A percentile compares a stretch with the other conserved stretches of the same genome.
phyloP scores from a whole-genome alignment of 2,888 invertebrate species.

The Chesias legatella region DNA sequence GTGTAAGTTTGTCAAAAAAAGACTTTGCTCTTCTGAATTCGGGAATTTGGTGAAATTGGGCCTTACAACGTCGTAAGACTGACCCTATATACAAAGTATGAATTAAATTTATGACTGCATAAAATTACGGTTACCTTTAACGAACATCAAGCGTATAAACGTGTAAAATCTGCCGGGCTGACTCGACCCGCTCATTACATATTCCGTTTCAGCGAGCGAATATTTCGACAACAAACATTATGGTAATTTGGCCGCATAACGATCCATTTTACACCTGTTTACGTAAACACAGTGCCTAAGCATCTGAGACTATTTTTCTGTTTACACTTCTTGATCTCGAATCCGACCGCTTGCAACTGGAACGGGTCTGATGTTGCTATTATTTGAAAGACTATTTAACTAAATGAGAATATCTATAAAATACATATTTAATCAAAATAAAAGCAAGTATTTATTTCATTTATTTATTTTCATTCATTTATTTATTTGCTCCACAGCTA shows the following conservation, averaged over 20 bases:
- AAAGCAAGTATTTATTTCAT: too few species aligned
- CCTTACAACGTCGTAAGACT: constrained; percentile 36
- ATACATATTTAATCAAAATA: too few species aligned
- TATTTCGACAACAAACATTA: constrained; percentile 77
- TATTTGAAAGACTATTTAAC: constrained; percentile 15
- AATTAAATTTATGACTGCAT: constrained; percentile 59
- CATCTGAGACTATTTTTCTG: constrained; percentile 57
- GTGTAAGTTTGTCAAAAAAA: too few species aligned
- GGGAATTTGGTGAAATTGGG: too few species aligned
- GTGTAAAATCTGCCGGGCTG: constrained; percentile 57
- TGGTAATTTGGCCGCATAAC: constrained; percentile 71
- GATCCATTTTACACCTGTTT: constrained; percentile 75
- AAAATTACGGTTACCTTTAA: constrained; percentile 60
- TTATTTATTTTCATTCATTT: too few species aligned
- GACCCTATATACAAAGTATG: constrained; percentile 46
- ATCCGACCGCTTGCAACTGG: constrained; percentile 36
- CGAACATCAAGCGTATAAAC: constrained; percentile 57
- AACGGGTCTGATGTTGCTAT: constrained; percentile 37
- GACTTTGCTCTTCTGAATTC: too few species aligned
- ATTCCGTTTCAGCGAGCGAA: constrained; percentile 67
- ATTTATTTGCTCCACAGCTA: too few species aligned
- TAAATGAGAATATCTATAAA: not conserved
- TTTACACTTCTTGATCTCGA: constrained; percentile 38
- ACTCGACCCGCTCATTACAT: constrained; percentile 64
- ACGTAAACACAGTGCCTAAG: constrained; percentile 67